Evolutionary conservation across 2,113 vertebrate genomes (phyloP), one percentile per base, ranked within the genome.

Genomic region (Galemys pyrenaicus): DNA sequence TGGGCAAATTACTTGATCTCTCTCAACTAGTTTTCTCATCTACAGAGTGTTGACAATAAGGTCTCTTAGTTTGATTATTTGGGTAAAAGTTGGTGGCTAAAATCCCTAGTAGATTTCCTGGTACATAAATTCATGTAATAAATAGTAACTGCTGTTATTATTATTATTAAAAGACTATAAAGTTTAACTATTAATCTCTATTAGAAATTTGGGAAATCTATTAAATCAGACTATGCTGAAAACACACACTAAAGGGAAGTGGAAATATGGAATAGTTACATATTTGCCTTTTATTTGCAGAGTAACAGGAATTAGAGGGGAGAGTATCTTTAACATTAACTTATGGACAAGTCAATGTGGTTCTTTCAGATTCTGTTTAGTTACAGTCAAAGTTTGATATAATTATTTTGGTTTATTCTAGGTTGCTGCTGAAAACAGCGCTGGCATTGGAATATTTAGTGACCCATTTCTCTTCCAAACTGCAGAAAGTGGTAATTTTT

Each of bases 381-480:
- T 82, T 35, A 92, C 37, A 70, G 37, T 80, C 19, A 58, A 88
- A 73, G 4, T 26, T 93, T 86, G 37, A 89, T 8, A 12, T 62
- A 68, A 46, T 13, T 58, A 4, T 83, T 97, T 95, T 83, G 37
- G 6, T 96, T 87, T 92, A 1, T 95, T 97, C 77, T 79, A 99
- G 99, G 99, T 99, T 96, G 99, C 99, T 98, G 99, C 99, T 95
- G 98, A 98, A 96, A 99, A 99, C 91, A 98, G 97, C 78, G 98
- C 98, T 97, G 99, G 99, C 92, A 87, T 98, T 49, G 99, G 99
- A 97, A 79, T 98, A 32, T 99, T 99, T 97, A 99, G 99, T 7
- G 98, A 99, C 87, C 98, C 99, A 77, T 98, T 99, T 91, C 99
- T 99, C 96, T 99, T 99, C 97, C 99, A 99, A 98, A 99, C 99